Evolutionary conservation across 2,888 invertebrate species (phyloP).

Genomic region (Drosophila planitibia): DNA sequence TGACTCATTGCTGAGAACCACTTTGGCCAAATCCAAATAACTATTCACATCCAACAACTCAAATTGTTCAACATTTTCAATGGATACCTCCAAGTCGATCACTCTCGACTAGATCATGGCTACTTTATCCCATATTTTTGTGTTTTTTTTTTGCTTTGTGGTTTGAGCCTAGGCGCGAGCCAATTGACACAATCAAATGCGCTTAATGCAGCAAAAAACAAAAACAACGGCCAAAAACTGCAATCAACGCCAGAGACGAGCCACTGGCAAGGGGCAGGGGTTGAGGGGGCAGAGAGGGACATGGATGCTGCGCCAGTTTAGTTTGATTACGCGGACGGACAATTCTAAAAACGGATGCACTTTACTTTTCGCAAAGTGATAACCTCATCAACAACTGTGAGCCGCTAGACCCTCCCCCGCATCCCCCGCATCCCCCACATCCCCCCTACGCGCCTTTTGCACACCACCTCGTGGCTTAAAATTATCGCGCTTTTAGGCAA

Average conservation of each 20-base stretch:
- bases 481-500: constrained; percentile 70
- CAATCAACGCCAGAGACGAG: constrained; percentile 60
- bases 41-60: background rate
- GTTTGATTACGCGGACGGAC: constrained; percentile 71
- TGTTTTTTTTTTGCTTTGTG: constrained; percentile 20
- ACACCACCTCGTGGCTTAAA: constrained; percentile 47
- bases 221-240: constrained; percentile 51
- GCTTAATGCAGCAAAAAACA: constrained; percentile 78
- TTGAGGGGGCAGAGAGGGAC: background rate
- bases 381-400: constrained; percentile 68
- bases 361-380: constrained; percentile 77
- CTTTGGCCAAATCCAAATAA: background rate
- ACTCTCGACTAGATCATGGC: background rate
- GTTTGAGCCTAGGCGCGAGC: constrained; percentile 78
- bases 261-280: background rate
- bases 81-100: background rate
- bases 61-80: background rate
- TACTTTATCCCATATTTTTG: background rate
- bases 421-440: background rate
- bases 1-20: background rate
- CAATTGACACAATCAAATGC: constrained; percentile 85
- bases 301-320: constrained; percentile 69
- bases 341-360: constrained; percentile 77
- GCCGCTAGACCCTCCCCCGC: constrained; percentile 1
- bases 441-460: background rate